Evolutionary conservation across 1,140 invertebrate species (phyloP).

Genomic region (Stenopsyche tienmushanensis): DNA sequence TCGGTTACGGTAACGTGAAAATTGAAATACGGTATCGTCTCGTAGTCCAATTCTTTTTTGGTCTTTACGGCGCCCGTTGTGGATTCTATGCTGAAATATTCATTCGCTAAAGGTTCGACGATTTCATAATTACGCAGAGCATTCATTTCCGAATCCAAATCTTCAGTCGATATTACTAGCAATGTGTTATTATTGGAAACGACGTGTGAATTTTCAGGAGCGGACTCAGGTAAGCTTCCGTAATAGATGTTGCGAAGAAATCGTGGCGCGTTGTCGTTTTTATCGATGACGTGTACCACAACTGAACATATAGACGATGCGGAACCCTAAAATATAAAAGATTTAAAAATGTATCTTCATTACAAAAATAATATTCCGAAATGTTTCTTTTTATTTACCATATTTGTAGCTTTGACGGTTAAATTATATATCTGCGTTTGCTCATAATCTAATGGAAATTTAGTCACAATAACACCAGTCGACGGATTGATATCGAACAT

Average conservation of each 20-base stretch:
- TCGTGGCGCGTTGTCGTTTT: constrained; percentile 83
- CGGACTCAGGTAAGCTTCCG: constrained; percentile 71
- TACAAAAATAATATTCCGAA: constrained; percentile 12
- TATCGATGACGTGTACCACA: constrained; percentile 75
- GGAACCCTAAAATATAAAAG: constrained; percentile 59
- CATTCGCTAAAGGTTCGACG: constrained; percentile 69
- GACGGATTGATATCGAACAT: constrained; percentile 82
- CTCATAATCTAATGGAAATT: constrained; percentile 79
- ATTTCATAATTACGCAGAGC: constrained; percentile 83
- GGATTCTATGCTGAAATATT: constrained; percentile 83
- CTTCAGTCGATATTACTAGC: constrained; percentile 75
- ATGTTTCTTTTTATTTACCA: constrained; percentile 59
- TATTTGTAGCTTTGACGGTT: constrained; percentile 80
- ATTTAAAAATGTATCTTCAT: neutral
- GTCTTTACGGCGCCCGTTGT: constrained; percentile 86
- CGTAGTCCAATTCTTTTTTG: constrained; percentile 77
- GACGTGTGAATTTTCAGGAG: constrained; percentile 70
- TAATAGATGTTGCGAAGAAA: constrained; percentile 70
- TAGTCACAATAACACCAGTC: constrained; percentile 77
- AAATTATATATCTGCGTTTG: constrained; percentile 74
- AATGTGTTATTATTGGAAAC: constrained; percentile 67
- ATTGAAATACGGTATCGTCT: constrained; percentile 66
- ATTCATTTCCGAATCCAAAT: constrained; percentile 80
- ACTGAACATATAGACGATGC: constrained; percentile 66
- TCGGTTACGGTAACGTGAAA: constrained; percentile 80